These are phyloP conservation scores for Cyrtorhinus lividipennis DNA, from an alignment of 1,140 invertebrate species.

Conservation along the genomic window DNA sequence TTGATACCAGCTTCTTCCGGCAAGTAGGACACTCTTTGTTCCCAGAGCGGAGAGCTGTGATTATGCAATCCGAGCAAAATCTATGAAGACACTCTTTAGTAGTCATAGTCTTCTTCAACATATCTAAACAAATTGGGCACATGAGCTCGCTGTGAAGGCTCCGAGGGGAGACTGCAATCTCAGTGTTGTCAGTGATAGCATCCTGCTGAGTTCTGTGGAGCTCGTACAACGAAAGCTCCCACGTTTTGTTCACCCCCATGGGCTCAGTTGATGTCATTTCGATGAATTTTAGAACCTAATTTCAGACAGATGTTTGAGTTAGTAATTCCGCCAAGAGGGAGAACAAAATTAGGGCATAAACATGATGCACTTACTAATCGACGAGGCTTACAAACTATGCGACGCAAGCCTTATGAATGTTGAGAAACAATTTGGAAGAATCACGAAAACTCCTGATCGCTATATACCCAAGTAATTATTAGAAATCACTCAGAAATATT, in stretches of 20 bases:
- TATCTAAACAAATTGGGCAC: constrained; percentile 99
- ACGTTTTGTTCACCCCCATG: constrained; percentile 78
- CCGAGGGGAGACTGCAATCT: constrained; percentile 91
- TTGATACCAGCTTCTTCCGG: constrained; percentile 95
- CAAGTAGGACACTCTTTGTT: constrained; percentile 99
- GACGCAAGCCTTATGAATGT: neutral
- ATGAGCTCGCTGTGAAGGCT: constrained; percentile 94
- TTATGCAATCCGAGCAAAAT: constrained; percentile 97
- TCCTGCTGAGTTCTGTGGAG: constrained; percentile 79
- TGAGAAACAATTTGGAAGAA: neutral
- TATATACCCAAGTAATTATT: neutral
- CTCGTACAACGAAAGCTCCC: constrained; percentile 94
- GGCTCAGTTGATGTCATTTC: constrained; percentile 45
- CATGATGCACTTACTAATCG: neutral
- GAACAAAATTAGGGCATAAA: too few species aligned
- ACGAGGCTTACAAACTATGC: neutral
- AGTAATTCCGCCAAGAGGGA: too few species aligned
- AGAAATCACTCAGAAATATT: too few species aligned
- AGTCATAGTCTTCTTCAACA: constrained; percentile 99
- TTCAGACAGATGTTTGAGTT: too few species aligned
- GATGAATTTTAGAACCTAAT: neutral
- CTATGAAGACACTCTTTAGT: constrained; percentile 98
- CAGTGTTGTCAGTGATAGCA: constrained; percentile 86
- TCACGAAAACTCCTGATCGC: neutral
- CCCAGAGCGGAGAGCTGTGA: constrained; percentile 89